Percentiles rank a stretch among this genome's conserved stretches.
Evolutionary conservation across 2,888 invertebrate species (phyloP).

Genomic region (Euclidia mi): DNA sequence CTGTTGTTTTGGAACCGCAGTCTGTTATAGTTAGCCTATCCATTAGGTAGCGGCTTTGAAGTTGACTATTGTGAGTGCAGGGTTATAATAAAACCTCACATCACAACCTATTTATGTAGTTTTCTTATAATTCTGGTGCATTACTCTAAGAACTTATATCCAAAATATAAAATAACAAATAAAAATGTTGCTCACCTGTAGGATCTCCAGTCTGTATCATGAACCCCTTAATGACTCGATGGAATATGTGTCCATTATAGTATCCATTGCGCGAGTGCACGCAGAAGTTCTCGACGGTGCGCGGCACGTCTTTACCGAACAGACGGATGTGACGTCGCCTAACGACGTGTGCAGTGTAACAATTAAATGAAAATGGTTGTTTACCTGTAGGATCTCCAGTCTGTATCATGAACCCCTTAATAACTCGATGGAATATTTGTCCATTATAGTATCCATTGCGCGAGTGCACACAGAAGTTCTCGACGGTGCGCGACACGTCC

Average conservation of each 20-base stretch:
- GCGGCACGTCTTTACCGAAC: conserved; percentile 98
- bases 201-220: conserved; percentile 96
- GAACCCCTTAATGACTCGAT: conserved; percentile 98
- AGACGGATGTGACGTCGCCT: conserved; percentile 98
- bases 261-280: conserved; percentile 99
- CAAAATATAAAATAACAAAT: no score
- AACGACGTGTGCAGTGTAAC: conserved; percentile 95
- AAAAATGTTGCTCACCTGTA: no score
- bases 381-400: conserved; percentile 94
- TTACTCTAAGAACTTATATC: no score
- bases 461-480: conserved; percentile 99
- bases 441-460: conserved; percentile 99
- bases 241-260: conserved; percentile 98
- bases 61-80: no score
- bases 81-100: no score
- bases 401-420: conserved; percentile 97
- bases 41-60: no score
- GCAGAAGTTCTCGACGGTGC: conserved; percentile 99
- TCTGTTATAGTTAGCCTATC: no score
- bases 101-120: no score
- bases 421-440: conserved; percentile 98
- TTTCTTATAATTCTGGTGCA: no score
- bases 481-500: conserved; percentile 97
- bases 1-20: no score
- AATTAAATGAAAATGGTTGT: not conserved